Evolutionary conservation across 2,888 invertebrate species (phyloP), one percentile per base, ranked within the genome.

Genomic region (Acleris cristana): DNA sequence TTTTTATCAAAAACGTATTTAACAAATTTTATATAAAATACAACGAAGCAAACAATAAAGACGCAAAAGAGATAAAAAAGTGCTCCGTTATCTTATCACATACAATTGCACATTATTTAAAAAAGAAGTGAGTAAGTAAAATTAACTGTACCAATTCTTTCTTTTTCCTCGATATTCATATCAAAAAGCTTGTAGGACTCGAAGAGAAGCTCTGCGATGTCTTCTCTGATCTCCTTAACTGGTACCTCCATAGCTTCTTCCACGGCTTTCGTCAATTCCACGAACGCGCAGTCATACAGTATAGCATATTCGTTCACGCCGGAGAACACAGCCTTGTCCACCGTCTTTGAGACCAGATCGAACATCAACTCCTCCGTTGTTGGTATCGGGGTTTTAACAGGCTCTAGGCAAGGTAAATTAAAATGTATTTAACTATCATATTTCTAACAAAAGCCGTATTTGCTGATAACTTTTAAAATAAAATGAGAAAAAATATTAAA

Each of bases 231-330:
- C 0, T 85, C 85, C 4, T 79, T 71, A 0, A 92, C 90, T 0
- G 92, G 88, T 64, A 90, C 79, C 70, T 92, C 92, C 92, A 92
- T 92, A 0, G 90, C 89, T 34, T 78, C 72, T 72, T 92, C 92
- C 0, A 91, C 89, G 1, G 84, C 84, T 34, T 83, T 86, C 62
- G 64, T 71, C 0, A 92, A 72, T 67, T 89, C 89, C 2, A 91
- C 86, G 59, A 87, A 92, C 0, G 90, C 90, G 0, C 86, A 87
- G 67, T 92, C 92, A 63, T 88, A 92, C 5, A 77, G 78, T 0
- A 92, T 63, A 0, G 74, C 69, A 2, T 51, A 49, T 0, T 92
- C 90, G 54, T 87, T 82, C 0, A 89, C 83, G 48, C 80, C 82
- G 0, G 73, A 66, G 64, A 69, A 90, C 7, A 90, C 80, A 0